Conservation (phyloP, 2,113 vertebrate species). For the Dromaius novaehollandiae region DNA sequence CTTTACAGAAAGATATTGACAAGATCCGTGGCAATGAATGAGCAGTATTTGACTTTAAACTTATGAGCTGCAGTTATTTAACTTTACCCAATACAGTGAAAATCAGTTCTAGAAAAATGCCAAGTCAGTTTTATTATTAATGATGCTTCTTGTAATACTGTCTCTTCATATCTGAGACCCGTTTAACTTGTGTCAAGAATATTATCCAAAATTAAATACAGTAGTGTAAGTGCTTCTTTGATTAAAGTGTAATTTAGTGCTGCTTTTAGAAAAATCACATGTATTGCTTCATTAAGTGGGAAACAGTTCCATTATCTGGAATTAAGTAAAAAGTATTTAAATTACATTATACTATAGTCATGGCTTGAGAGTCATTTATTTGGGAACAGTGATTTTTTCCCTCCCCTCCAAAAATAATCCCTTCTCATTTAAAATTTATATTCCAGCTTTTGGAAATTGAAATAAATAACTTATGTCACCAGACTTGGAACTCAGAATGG, state of each 20-base stretch:
- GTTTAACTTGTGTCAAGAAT: constrained; percentile 57
- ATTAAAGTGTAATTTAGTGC: constrained; percentile 60
- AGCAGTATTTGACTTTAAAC: constrained; percentile 87
- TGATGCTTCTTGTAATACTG: constrained; percentile 51
- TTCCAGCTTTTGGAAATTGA: not conserved
- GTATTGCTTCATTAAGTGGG: constrained; percentile 16
- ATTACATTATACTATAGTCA: not conserved
- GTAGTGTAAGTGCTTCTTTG: constrained; percentile 42
- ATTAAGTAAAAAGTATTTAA: constrained; percentile 31
- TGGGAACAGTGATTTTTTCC: not conserved
- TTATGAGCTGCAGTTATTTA: constrained; percentile 86
- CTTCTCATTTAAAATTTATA: not conserved
- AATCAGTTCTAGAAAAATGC: constrained; percentile 66
- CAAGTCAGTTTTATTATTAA: constrained; percentile 74
- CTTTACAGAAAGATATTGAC: constrained; percentile 85
- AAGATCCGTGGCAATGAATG: constrained; percentile 76
- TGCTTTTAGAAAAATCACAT: constrained; percentile 45
- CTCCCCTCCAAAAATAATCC: not conserved
- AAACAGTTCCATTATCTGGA: constrained; percentile 22
- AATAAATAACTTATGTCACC: not conserved
- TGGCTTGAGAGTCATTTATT: not conserved
- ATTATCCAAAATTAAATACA: constrained; percentile 52
- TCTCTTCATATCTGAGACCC: constrained; percentile 35
- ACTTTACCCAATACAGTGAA: constrained; percentile 71
- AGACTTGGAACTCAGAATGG: not conserved